Evolutionary conservation across 2,113 vertebrate genomes (phyloP).

Genomic region (Halcyon malimbica): DNA sequence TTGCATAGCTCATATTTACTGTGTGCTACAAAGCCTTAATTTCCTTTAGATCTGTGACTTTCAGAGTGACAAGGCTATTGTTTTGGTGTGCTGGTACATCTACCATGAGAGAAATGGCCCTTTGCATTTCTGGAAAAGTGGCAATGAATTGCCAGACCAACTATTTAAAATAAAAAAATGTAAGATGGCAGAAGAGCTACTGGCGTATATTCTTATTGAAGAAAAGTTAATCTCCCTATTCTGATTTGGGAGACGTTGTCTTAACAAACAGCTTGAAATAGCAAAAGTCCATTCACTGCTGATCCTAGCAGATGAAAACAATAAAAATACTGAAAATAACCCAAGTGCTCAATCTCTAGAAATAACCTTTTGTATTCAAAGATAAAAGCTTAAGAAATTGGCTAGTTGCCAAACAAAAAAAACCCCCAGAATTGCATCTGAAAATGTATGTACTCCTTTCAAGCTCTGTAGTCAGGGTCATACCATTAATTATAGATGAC

Average conservation of each 20-base stretch:
- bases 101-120: not conserved
- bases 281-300: not conserved
- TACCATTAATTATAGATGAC: conserved; percentile 54
- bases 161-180: not conserved
- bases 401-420: not conserved
- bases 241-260: not conserved
- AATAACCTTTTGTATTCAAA: conserved; percentile 53
- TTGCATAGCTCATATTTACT: not conserved
- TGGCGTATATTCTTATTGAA: not conserved
- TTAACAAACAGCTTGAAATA: not conserved
- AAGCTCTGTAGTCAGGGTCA: conserved; percentile 46
- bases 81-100: not conserved
- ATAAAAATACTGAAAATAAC: conserved; percentile 43
- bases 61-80: conserved; percentile 32
- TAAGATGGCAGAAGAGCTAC: not conserved
- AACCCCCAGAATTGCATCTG: not conserved
- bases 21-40: not conserved
- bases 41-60: conserved; percentile 12
- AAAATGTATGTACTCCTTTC: conserved; percentile 49
- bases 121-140: not conserved
- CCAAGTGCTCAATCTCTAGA: not conserved
- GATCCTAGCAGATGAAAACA: conserved; percentile 34
- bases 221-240: not conserved
- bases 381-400: conserved; percentile 53
- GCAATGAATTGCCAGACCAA: not conserved